Evolutionary conservation across 2,888 invertebrate species (phyloP).

Genomic region (Drosophila algonquin): DNA sequence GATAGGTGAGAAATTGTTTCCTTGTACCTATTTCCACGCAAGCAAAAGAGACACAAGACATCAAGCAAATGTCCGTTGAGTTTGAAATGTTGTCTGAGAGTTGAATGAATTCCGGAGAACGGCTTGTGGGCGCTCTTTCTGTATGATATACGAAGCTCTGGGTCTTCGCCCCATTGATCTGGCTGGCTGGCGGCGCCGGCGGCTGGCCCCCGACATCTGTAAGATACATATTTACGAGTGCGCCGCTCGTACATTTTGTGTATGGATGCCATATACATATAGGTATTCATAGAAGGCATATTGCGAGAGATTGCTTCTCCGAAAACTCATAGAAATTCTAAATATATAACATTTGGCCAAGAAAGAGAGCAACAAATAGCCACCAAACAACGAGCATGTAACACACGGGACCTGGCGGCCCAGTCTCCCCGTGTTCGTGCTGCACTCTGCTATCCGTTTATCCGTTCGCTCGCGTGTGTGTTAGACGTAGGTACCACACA

Average conservation of each 20-base stretch:
- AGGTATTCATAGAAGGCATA: conserved; percentile 5
- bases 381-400: conserved; percentile 54
- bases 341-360: conserved; percentile 41
- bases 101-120: neutral
- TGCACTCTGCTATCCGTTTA: conserved; percentile 70
- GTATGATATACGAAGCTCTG: neutral
- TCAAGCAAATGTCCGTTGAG: neutral
- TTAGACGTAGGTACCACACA: conserved; percentile 62
- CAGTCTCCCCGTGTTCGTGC: conserved; percentile 76
- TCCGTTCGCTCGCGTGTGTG: conserved; percentile 63
- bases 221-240: neutral
- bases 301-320: conserved; percentile 18
- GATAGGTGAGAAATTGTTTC: neutral
- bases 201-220: neutral
- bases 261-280: conserved; percentile 32
- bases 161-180: neutral
- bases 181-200: neutral
- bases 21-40: neutral
- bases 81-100: neutral
- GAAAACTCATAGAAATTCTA: conserved; percentile 23
- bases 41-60: neutral
- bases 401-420: conserved; percentile 64
- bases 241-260: conserved; percentile 10
- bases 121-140: neutral
- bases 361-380: conserved; percentile 22